Evolutionary conservation across 2,113 vertebrate genomes (phyloP), one percentile per base, ranked within the genome.

Genomic region (Maccullochella peelii): DNA sequence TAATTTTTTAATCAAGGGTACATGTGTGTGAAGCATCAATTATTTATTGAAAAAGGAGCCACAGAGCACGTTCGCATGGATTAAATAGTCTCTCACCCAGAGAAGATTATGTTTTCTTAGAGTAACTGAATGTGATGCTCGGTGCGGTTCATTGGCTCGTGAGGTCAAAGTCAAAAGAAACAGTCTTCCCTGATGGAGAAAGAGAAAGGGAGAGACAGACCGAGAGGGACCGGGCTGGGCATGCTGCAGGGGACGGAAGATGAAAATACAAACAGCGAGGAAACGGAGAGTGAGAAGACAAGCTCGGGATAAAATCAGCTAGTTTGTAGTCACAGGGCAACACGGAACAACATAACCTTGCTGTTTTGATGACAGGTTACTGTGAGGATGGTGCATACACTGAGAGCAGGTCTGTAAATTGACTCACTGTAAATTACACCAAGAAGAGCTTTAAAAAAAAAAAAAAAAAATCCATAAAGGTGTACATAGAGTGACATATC

Each of bases 21-120:
- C 83, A 82, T 85, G 78, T 84, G 84, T 89, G 85, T 86, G 83
- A 90, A 86, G 77, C 90, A 84, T 92, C 66, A 82, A 90, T 90
- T 88, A 91, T 89, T 88, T 77, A 89, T 92, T 88, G 62, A 89
- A 83, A 89, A 85, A 77, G 73, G 76, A 71, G 49, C 79, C 40
- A 30, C 72, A 72, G 77, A 86, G 90, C 81, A 88, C 21, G 79
- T 83, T 88, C 54, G 40, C 79, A 58, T 73, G 78, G 85, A 91
- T 93, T 89, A 91, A 86, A 83, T 42, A 57, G 71, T 80, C 73
- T 88, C 44, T 82, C 50, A 62, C 72, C 58, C 61, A 33, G 49
- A 74, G 77, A 86, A 68, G 70, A 92, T 89, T 58, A 79, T 86
- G 78, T 88, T 85, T 89, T 88, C 67, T 78, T 84, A 42, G 40